Evolutionary conservation across 2,797 vertebrate genomes (phyloP).

Genomic region (Sebastes kiyomatsui): DNA sequence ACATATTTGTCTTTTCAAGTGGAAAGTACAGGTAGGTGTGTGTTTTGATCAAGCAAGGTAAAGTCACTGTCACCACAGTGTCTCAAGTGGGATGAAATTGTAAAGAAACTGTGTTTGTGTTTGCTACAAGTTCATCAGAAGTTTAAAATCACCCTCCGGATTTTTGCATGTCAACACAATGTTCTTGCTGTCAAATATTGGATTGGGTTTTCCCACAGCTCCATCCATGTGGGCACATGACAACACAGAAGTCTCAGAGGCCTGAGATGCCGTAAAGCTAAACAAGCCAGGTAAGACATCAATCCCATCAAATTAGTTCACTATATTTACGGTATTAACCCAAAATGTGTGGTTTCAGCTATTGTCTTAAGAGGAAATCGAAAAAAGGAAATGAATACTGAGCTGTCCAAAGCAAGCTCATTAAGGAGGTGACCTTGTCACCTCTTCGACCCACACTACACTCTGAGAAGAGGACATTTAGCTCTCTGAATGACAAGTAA

Average conservation of each 20-base stretch:
- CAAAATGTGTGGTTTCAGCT: neutral
- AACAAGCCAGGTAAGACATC: neutral
- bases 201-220: neutral
- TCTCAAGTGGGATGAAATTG: neutral
- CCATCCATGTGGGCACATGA: neutral
- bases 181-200: neutral
- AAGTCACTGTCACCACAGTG: neutral
- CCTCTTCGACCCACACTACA: neutral
- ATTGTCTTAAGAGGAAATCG: neutral
- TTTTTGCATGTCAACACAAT: neutral
- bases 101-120: neutral
- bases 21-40: slow-evolving; percentile 9
- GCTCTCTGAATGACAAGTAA: neutral
- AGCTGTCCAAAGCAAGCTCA: neutral
- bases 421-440: neutral
- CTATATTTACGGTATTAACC: neutral
- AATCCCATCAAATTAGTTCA: neutral
- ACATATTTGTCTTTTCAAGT: neutral
- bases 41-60: slow-evolving; percentile 23
- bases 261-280: neutral
- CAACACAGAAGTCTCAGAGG: neutral
- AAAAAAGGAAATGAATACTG: neutral
- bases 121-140: slow-evolving; percentile 7
- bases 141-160: neutral
- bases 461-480: neutral